Conservation (phyloP, 2,888 invertebrate genomes). For the Miltochrista miniata region DNA sequence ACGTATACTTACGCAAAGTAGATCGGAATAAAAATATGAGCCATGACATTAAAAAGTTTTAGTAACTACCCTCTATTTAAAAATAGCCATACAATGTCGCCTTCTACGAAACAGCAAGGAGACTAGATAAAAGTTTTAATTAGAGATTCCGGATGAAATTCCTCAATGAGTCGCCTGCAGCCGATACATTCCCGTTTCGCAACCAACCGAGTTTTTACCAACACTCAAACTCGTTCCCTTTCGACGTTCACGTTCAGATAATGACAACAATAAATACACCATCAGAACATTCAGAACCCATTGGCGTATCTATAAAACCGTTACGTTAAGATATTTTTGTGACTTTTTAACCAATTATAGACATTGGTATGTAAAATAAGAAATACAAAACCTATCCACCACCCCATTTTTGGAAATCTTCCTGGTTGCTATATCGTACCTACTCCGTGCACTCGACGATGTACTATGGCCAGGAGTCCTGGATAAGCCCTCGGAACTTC, state of each 20-base stretch:
- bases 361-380: conserved; percentile 17
- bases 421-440: no score
- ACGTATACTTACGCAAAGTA: conserved; percentile 2
- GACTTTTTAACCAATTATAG: conserved; percentile 43
- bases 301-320: conserved; percentile 57
- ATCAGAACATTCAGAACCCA: conserved; percentile 51
- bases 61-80: conserved; percentile 22
- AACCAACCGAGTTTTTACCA: conserved; percentile 74
- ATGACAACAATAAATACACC: conserved; percentile 68
- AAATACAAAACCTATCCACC: no score
- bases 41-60: conserved; percentile 26
- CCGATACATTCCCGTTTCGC: conserved; percentile 77
- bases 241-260: conserved; percentile 59
- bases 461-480: no score
- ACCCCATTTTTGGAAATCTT: no score
- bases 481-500: no score
- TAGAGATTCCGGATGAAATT: conserved; percentile 79
- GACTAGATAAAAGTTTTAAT: conserved; percentile 81
- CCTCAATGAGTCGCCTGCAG: conserved; percentile 63
- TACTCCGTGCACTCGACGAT: no score
- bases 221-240: conserved; percentile 64
- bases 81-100: conserved; percentile 29
- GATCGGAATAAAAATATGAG: conserved; percentile 18
- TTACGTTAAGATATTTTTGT: conserved; percentile 38
- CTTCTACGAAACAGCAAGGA: conserved; percentile 48